Evolutionary conservation across 1,140 invertebrate species (phyloP), one percentile per base, ranked within the genome.

Genomic region (Halyomorpha halys): DNA sequence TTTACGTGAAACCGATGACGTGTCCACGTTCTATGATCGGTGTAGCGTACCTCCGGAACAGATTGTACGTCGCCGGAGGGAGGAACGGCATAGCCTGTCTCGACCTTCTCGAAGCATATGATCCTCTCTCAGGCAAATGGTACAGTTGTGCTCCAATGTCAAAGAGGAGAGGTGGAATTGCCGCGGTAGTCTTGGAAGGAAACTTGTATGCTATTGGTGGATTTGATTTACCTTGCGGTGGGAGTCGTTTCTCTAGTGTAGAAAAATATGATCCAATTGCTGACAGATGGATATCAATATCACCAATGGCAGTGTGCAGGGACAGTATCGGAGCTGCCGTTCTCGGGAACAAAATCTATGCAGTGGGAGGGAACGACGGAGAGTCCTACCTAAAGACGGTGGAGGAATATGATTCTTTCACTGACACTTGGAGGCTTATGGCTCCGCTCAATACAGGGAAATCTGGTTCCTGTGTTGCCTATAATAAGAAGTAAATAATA

Each of bases 331-430:
- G 92, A 19, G 91, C 93, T 56, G 91, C 90, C 70, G 80, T 92
- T 18, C 81, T 97, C 0, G 94, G 94, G 61, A 91, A 96, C 74
- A 80, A 84, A 67, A 78, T 97, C 16, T 84, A 94, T 69, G 91
- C 91, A 45, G 89, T 95, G 30, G 94, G 94, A 34, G 95, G 95
- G 0, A 95, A 96, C 75, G 94, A 97, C 79, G 94, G 94, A 16
- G 88, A 90, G 71, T 83, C 87, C 66, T 96, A 95, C 76, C 77
- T 96, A 1, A 90, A 87, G 70, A 83, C 86, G 63, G 92, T 96
- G 18, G 94, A 98, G 78, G 85, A 91, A 68, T 98, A 97, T 75
- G 92, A 97, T 76, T 86, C 34, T 13, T 13, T 11, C 13, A 39
- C 34, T 6, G 34, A 39, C 13, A 11, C 34, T 1, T 39, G 34